A percentile compares a stretch with the other conserved stretches of the same genome.
Conservation (phyloP, 2,888 invertebrate species). For the Heliconius hortense region DNA sequence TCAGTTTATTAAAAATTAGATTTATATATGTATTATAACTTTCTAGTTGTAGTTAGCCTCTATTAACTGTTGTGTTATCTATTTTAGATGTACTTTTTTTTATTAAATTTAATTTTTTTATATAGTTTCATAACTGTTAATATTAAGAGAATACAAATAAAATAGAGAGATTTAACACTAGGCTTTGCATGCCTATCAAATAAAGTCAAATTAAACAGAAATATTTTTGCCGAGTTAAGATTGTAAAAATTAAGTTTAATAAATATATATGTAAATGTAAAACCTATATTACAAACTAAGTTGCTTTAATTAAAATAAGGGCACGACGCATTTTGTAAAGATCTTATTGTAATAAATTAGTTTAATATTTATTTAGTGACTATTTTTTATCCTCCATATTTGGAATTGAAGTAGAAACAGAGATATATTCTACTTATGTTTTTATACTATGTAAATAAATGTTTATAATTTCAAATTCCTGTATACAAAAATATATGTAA, state of each 20-base stretch:
- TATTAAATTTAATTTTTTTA: background rate
- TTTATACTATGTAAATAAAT: too few relatives aligned
- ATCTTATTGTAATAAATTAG: constrained; percentile 17
- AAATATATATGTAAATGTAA: background rate
- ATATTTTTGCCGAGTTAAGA: too few relatives aligned
- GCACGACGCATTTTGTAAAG: constrained; percentile 5
- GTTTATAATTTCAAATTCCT: too few relatives aligned
- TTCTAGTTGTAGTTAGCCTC: background rate
- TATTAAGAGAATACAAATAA: too few relatives aligned
- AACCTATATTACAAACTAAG: background rate
- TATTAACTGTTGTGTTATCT: background rate
- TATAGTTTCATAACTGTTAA: background rate
- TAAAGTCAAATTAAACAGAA: too few relatives aligned
- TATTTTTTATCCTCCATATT: background rate
- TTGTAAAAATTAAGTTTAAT: background rate
- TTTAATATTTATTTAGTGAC: background rate
- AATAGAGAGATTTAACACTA: too few relatives aligned
- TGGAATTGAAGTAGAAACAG: background rate
- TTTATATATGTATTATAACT: constrained; percentile 4
- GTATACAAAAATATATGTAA: too few relatives aligned
- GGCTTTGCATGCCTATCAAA: too few relatives aligned
- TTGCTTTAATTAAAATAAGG: constrained; percentile 20
- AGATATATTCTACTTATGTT: too few relatives aligned
- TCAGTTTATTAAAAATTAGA: constrained; percentile 35
- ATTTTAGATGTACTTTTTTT: background rate